Conservation (phyloP, 2,888 invertebrate species). For the Panzeria rudis region DNA sequence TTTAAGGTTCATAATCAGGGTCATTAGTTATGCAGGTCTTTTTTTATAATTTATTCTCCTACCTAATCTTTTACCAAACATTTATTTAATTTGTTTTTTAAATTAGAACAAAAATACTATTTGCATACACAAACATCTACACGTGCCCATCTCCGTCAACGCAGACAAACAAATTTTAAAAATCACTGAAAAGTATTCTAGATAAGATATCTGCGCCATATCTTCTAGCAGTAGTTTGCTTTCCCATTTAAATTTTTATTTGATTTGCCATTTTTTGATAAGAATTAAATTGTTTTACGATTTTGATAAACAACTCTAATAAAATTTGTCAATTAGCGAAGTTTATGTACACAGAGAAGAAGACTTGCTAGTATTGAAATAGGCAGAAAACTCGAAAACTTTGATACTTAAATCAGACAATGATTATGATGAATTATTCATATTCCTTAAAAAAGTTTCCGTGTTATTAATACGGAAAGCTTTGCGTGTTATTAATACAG, state of each 20-base stretch:
- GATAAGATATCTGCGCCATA: conserved; percentile 48
- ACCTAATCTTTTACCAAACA: not conserved
- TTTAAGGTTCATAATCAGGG: conserved; percentile 50
- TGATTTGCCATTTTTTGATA: not conserved
- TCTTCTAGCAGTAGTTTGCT: conserved; percentile 11
- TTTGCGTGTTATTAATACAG: no score
- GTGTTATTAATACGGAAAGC: no score
- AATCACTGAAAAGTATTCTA: conserved; percentile 29
- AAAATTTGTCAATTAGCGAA: not conserved
- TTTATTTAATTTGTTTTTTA: not conserved
- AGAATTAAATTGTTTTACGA: not conserved
- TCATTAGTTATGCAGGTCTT: conserved; percentile 44
- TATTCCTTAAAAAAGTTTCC: no score
- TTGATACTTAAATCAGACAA: no score
- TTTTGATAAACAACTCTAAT: not conserved
- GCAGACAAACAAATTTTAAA: not conserved
- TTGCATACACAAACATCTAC: not conserved
- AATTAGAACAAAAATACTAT: not conserved
- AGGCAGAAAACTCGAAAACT: no score
- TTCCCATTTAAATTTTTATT: conserved; percentile 8
- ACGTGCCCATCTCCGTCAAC: conserved; percentile 20
- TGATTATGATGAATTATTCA: no score
- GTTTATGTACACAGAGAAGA: not conserved
- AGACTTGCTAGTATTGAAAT: not conserved
- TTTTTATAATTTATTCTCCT: not conserved